A percentile compares a stretch with the other conserved stretches of the same genome.
Evolutionary conservation across 2,888 invertebrate genomes (phyloP).

Genomic region (Scrobipalpa costella): DNA sequence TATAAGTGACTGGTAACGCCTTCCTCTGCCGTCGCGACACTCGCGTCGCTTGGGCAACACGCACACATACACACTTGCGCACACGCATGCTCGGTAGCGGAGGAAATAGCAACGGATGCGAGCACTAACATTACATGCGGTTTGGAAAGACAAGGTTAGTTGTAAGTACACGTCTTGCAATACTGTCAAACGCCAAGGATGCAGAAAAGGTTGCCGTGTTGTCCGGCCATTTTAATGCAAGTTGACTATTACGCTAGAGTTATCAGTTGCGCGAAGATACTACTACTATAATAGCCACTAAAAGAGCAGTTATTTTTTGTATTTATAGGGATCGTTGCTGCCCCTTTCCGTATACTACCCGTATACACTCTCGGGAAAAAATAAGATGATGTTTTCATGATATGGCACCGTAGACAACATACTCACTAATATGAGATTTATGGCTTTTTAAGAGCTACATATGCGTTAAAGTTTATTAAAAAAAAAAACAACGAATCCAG

Average conservation of each 20-base stretch:
- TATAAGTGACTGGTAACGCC: background rate
- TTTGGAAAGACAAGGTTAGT: slow-evolving; percentile 19
- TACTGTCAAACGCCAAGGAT: slow-evolving; percentile 10
- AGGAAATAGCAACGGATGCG: slow-evolving; percentile 11
- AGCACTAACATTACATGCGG: background rate
- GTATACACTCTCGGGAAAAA: too few species aligned
- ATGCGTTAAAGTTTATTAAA: too few species aligned
- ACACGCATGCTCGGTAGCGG: background rate
- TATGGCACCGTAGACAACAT: too few species aligned
- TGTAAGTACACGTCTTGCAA: background rate
- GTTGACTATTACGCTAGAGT: background rate
- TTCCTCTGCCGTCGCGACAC: background rate
- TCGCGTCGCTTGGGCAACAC: background rate
- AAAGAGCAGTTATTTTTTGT: too few species aligned
- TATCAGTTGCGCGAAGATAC: too few species aligned
- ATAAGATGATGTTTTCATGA: too few species aligned
- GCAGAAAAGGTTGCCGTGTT: background rate
- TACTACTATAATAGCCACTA: too few species aligned
- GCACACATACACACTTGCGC: background rate
- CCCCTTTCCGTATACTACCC: too few species aligned
- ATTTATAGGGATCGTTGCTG: too few species aligned
- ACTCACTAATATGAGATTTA: too few species aligned
- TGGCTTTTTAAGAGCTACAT: too few species aligned
- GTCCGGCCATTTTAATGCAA: background rate
- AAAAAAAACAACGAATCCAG: too few species aligned